Evolutionary conservation across 2,797 vertebrate species (phyloP), one percentile per base, ranked within the genome.

Genomic region (Xyrichtys novacula): DNA sequence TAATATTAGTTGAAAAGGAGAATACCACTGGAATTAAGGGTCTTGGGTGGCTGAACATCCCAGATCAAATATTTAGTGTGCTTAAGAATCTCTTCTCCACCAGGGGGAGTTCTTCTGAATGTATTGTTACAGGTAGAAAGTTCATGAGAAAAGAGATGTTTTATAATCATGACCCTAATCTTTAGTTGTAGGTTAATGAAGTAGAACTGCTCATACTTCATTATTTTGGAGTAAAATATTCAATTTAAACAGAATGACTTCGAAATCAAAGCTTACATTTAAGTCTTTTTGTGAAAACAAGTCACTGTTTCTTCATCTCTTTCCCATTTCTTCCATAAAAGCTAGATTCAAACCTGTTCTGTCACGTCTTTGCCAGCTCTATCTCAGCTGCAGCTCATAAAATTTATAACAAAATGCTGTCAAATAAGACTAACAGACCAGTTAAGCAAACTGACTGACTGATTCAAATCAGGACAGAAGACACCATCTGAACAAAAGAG

Each of bases 51-150:
- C 32, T 20, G 10, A 61, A 25, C 42, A 22, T 43, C 2, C 54
- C n/a, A 34, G 26, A 63, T 80, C n/a, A 28, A 28, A 19, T 56
- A 70, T 44, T 61, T 38, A 49, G 38, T 36, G 20, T 57, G 26
- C 5, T n/a, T 8, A 55, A 15, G 60, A 39, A 16, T 70, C 20
- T 65, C 16, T 57, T 7, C 19, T 84, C 85, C 84, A 85, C 61
- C 65, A 90, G 85, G 78, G 77, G 84, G 80, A 63, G 82, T 79
- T 59, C 59, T 44, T 16, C 53, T 68, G 52, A 72, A 72, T 67
- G 55, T 26, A 68, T 66, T 43, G 59, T 40, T 34, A 38, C 52
- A 74, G 19, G 26, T 59, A 19, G 25, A 65, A 28, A 57, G 14
- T 28, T 65, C 23, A 56, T 26, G 11, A 29, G 16, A 38, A 53